Conservation (phyloP, 2,113 vertebrate genomes). For the Uria aalge region DNA sequence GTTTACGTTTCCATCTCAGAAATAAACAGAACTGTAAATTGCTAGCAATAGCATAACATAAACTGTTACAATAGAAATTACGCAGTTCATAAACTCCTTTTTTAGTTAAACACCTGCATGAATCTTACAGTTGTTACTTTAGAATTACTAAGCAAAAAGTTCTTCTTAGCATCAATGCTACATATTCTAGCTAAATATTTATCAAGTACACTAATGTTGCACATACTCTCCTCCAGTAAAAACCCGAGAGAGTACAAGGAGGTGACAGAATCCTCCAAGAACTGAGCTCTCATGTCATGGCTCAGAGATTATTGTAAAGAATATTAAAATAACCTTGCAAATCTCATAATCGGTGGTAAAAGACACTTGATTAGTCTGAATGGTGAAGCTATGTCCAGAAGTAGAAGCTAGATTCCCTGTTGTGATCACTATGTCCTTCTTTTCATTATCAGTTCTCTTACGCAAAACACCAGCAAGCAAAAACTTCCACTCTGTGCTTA, state of each 20-base stretch:
- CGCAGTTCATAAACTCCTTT: background rate
- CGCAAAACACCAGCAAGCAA: background rate
- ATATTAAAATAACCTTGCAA: background rate
- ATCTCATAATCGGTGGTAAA: background rate
- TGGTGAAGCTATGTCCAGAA: background rate
- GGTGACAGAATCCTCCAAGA: background rate
- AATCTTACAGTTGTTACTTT: background rate
- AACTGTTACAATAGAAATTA: background rate
- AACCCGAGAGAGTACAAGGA: background rate
- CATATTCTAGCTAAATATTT: background rate
- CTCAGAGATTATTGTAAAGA: background rate
- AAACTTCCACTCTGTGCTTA: background rate
- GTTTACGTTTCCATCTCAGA: background rate
- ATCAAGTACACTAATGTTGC: background rate
- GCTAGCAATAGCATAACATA: background rate
- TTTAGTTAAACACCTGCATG: background rate
- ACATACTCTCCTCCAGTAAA: background rate
- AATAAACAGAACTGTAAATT: background rate
- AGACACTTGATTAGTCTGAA: background rate
- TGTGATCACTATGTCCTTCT: background rate
- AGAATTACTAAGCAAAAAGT: background rate
- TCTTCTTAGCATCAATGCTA: background rate
- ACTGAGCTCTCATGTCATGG: background rate
- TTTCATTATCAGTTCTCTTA: background rate
- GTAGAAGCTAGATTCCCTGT: rapidly evolving